Base-by-base conservation (phyloP, 2,113 vertebrate species). In the Lepus americanus region DNA sequence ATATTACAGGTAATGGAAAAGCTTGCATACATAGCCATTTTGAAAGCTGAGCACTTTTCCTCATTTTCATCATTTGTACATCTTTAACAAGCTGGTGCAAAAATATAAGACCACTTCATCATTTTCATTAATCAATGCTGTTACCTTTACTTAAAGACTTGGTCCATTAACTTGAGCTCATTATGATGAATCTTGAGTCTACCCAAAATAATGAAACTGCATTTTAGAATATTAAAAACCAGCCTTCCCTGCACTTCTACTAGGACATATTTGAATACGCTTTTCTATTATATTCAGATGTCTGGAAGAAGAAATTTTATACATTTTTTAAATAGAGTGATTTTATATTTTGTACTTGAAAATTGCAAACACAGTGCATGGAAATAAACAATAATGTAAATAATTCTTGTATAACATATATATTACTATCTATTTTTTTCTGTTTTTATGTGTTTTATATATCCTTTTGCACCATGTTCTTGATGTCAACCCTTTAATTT, bases 61-160 rank as follows among this genome's bases (percentile, higher is more conserved):
- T 91, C 7, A 94, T 87, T 94, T 85, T 88, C 20, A 10, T 84
- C 39, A 69, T 92, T 44, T 85, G 36, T 77, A 63, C 36, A 33
- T 81, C 36, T 88, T 88, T 82, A 87, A 67, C 27, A 63, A 22
- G 53, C 51, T 95, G 39, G 6, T 84, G 10, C 16, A 83, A 91
- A 96, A 90, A 31, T 5, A 9, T 55, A 91, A 81, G 29, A 74
- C 27, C 39, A 23, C 12, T 69, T 74, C 79, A 70, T 80, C 53
- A 79, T 83, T 83, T 83, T 80, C 80, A 89, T 94, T 90, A 92
- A 90, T 95, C 64, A 90, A 20, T 74, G 76, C 39, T 94, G 64
- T 82, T 97, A 94, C 76, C 49, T 97, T 95, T 96, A 89, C 29
- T 83, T 87, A 90, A 95, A 92, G n/a, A 33, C 20, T 95, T 94